Evolutionary conservation across 2,113 vertebrate species (phyloP).

Genomic region (Beaufortia kweichowensis): DNA sequence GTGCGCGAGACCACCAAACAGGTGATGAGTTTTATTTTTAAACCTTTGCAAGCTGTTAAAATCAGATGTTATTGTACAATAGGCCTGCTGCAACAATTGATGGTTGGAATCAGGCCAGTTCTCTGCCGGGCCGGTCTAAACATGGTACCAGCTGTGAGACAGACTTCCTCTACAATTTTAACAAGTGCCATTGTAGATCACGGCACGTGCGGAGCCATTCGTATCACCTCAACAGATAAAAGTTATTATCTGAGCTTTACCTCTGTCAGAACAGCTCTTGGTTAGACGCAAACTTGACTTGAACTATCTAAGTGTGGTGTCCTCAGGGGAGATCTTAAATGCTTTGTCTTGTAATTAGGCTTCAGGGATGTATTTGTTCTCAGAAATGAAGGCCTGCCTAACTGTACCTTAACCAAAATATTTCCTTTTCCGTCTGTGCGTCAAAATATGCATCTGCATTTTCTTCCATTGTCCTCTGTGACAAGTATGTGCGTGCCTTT

Average conservation of each 20-base stretch:
- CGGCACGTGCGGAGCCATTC: not conserved
- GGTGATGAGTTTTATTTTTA: conserved; percentile 5
- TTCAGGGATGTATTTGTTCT: conserved; percentile 67
- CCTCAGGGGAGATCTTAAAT: conserved; percentile 66
- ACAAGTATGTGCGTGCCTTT: conserved; percentile 45
- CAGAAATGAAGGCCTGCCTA: conserved; percentile 64
- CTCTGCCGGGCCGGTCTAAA: not conserved
- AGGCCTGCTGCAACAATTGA: not conserved
- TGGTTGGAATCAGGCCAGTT: conserved; percentile 2
- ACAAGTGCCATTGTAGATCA: conserved; percentile 42
- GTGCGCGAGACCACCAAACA: not conserved
- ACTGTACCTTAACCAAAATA: conserved; percentile 66
- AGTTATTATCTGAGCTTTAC: not conserved
- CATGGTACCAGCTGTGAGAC: conserved; percentile 60
- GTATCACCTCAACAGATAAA: conserved; percentile 3
- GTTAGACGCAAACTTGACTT: not conserved
- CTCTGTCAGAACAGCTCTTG: not conserved
- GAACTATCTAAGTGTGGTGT: conserved; percentile 49
- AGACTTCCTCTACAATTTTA: conserved; percentile 70
- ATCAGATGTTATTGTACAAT: not conserved
- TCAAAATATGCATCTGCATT: conserved; percentile 69
- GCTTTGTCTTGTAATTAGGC: conserved; percentile 70
- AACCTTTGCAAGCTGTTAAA: not conserved
- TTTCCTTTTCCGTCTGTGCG: conserved; percentile 68
- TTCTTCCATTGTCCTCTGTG: conserved; percentile 67